phyloP scores from a whole-genome alignment of 2,797 vertebrate species.

The Acrossocheilus fasciatus region DNA sequence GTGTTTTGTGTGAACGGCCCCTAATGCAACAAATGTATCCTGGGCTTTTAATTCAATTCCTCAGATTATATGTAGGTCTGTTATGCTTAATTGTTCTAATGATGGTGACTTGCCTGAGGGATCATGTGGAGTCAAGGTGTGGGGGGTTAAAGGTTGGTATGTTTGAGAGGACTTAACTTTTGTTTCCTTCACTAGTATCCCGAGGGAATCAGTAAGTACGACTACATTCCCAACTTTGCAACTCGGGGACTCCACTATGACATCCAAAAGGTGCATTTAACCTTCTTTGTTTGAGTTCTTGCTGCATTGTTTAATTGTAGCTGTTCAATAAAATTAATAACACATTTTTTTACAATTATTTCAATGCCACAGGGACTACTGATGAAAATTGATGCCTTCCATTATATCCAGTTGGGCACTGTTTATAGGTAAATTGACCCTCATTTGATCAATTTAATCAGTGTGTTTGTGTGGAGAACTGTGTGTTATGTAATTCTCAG shows the following conservation, averaged over 20 bases:
- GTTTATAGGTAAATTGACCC: constrained; percentile 80
- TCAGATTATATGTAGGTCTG: not conserved
- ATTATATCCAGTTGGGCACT: constrained; percentile 87
- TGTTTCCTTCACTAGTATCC: constrained; percentile 79
- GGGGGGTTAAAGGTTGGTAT: constrained; percentile 40
- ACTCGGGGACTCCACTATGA: constrained; percentile 87
- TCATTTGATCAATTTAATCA: not conserved
- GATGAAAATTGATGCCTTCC: constrained; percentile 90
- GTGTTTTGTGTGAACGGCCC: not conserved
- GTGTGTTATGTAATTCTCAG: not conserved
- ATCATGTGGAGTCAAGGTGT: not conserved
- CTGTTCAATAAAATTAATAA: not conserved
- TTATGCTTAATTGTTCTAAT: not conserved
- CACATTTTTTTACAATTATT: not conserved
- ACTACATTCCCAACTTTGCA: constrained; percentile 86
- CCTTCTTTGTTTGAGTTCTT: not conserved
- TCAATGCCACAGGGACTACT: constrained; percentile 77
- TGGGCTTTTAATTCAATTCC: not conserved
- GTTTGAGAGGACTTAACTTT: not conserved
- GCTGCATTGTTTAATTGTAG: not conserved
- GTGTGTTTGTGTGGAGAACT: not conserved
- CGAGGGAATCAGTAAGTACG: constrained; percentile 79
- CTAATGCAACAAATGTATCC: not conserved
- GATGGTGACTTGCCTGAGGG: not conserved
- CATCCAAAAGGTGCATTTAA: constrained; percentile 83